Evolutionary conservation across 1,140 invertebrate genomes (phyloP).

Genomic region (Heliothis virescens): DNA sequence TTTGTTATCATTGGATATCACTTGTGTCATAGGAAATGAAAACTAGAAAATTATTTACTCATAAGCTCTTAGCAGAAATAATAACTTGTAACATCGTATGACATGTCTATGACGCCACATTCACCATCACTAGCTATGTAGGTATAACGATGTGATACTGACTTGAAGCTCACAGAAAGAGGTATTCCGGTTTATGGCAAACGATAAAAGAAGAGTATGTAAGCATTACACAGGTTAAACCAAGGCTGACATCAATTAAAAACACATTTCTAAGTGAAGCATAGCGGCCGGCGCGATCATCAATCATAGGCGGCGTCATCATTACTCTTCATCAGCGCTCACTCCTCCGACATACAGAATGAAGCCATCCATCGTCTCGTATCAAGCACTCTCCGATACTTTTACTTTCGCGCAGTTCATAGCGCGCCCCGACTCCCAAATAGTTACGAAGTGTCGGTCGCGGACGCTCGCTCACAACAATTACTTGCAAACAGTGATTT

Average conservation of each 20-base stretch:
- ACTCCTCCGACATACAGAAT: background rate
- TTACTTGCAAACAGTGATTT: slow-evolving; percentile 42
- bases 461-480: slow-evolving; percentile 10
- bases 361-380: slow-evolving; percentile 19
- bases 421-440: background rate
- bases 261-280: slow-evolving; percentile 8
- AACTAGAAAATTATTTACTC: no score
- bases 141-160: no score
- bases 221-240: no score
- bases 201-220: no score
- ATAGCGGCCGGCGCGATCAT: background rate
- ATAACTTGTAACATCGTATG: no score
- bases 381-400: slow-evolving; percentile 3
- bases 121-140: no score
- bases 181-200: no score
- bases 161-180: no score
- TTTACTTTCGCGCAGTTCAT: background rate
- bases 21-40: no score
- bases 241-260: background rate
- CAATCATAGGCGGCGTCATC: slow-evolving; percentile 28
- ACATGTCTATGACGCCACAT: no score
- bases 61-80: no score
- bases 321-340: slow-evolving; percentile 37
- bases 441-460: background rate
- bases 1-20: no score